A percentile compares a stretch with the other conserved stretches of the same genome.
Evolutionary conservation across 2,888 invertebrate genomes (phyloP).

Genomic region (Sacculina carcini): DNA sequence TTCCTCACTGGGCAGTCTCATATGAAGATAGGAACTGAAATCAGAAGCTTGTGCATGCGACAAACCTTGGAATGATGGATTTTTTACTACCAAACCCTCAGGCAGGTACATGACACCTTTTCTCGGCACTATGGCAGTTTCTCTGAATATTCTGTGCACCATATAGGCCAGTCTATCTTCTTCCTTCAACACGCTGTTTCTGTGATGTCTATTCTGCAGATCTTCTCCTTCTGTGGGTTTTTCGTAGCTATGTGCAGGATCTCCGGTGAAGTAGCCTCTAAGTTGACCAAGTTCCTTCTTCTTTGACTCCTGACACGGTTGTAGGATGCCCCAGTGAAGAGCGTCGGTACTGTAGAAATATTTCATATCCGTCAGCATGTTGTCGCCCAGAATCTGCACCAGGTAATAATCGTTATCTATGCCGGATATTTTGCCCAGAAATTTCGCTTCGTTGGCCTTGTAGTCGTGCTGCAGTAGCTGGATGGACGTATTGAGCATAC

Average conservation of each 20-base stretch:
- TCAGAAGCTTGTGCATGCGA: too few species aligned
- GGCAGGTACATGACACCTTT: not conserved
- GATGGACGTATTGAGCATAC: not conserved
- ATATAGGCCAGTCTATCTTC: not conserved
- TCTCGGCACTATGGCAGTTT: not conserved
- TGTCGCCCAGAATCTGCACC: not conserved
- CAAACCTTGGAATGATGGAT: not conserved
- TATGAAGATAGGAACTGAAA: not conserved
- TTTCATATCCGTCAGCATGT: not conserved
- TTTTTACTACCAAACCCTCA: not conserved
- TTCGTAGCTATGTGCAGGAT: not conserved
- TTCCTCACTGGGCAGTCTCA: not conserved
- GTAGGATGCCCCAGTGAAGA: not conserved
- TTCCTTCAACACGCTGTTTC: not conserved
- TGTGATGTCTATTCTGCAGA: not conserved
- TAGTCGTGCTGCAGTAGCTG: not conserved
- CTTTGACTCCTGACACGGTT: not conserved
- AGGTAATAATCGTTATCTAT: not conserved
- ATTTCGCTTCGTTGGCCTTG: not conserved
- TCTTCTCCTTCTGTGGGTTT: not conserved
- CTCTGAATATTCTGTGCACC: not conserved
- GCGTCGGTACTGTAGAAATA: not conserved
- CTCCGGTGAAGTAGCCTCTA: not conserved
- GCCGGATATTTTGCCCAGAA: not conserved
- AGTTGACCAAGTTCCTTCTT: not conserved